Evolutionary conservation across 2,888 invertebrate species (phyloP).

Genomic region (Gastrophysa polygoni): DNA sequence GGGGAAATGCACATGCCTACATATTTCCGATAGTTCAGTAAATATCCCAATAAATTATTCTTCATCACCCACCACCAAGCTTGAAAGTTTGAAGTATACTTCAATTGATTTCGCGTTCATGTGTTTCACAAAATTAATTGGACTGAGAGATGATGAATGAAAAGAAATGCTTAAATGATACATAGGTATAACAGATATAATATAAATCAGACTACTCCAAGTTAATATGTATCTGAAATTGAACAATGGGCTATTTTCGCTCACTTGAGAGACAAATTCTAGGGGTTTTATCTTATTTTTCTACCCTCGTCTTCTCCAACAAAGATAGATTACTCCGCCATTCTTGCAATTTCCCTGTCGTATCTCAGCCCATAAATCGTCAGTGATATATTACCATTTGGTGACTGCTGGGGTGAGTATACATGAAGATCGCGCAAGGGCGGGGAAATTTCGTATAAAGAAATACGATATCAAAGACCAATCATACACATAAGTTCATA

Average conservation of each 20-base stretch:
- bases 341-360: constrained; percentile 94
- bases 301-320: constrained; percentile 66
- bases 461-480: constrained; percentile 41
- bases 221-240: constrained; percentile 50
- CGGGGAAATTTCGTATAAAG: constrained; percentile 48
- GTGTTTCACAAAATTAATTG: no score
- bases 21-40: no score
- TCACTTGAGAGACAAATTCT: constrained; percentile 59
- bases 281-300: constrained; percentile 60
- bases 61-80: no score
- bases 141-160: no score
- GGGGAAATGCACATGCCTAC: no score
- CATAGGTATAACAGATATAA: not conserved
- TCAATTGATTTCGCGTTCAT: no score
- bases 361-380: constrained; percentile 87
- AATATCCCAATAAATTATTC: no score
- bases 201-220: constrained; percentile 29
- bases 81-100: no score
- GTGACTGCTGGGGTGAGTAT: constrained; percentile 47
- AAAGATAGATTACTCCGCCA: constrained; percentile 90
- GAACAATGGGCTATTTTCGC: constrained; percentile 56
- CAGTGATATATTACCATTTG: constrained; percentile 77
- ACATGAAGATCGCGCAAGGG: constrained; percentile 40
- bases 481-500: not conserved
- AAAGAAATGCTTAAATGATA: no score